Evolutionary conservation across 2,888 invertebrate species (phyloP).

Genomic region (Drosophila gaucha): DNA sequence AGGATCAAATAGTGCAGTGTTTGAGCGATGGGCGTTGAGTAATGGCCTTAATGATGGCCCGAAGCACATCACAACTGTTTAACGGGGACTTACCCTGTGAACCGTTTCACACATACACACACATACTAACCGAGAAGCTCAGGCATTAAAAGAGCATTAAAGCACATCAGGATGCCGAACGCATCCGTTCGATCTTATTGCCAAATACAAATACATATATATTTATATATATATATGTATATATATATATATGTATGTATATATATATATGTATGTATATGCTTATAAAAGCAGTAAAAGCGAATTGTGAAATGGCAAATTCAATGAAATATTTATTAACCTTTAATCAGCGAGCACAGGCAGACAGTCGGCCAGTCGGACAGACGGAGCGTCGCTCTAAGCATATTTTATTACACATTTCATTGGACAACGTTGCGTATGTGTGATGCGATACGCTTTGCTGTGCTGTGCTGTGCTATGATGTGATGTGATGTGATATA

Average conservation of each 20-base stretch:
- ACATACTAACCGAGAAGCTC: background rate
- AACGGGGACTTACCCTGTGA: slow-evolving; percentile 24
- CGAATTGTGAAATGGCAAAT: slow-evolving; percentile 62
- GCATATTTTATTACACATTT: slow-evolving; percentile 49
- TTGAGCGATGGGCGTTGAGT: slow-evolving; percentile 10
- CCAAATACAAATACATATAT: slow-evolving; percentile 5
- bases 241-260: background rate
- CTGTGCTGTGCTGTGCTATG: background rate
- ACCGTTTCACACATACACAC: background rate
- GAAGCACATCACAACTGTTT: slow-evolving; percentile 25
- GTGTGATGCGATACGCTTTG: slow-evolving; percentile 12
- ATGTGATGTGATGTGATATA: slow-evolving; percentile 14
- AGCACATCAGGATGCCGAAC: slow-evolving; percentile 39
- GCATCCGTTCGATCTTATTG: slow-evolving; percentile 50
- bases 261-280: background rate
- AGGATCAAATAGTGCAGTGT: slow-evolving; percentile 23
- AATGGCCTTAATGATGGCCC: slow-evolving; percentile 24
- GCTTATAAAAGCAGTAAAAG: slow-evolving; percentile 16
- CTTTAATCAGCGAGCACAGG: slow-evolving; percentile 38
- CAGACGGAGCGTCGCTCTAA: slow-evolving; percentile 3
- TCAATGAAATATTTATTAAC: slow-evolving; percentile 67
- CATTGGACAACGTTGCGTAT: slow-evolving; percentile 41
- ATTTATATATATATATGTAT: background rate
- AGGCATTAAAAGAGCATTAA: slow-evolving; percentile 42
- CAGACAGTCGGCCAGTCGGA: background rate